Evolutionary conservation across 2,797 vertebrate genomes (phyloP), one percentile per base, ranked within the genome.

Genomic region (Bovichtus diacanthus): DNA sequence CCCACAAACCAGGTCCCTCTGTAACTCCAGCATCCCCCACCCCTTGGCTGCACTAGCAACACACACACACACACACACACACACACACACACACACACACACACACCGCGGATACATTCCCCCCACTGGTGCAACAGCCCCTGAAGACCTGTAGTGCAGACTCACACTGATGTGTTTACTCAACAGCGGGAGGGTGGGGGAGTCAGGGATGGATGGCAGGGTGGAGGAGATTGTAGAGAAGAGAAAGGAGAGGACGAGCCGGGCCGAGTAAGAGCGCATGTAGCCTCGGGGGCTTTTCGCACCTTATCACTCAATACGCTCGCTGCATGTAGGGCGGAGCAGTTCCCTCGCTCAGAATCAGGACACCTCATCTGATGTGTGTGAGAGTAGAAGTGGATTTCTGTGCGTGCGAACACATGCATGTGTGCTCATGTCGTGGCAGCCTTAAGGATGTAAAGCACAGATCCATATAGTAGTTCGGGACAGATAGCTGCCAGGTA

Each of bases 261-360:
- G 70, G 49, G 25, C 61, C 64, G 75, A 66, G 72, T 76, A 58
- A 21, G 56, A 76, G n/a, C 19, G 49, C 54, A 56, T 54, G 70
- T 59, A 62, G 87, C 87, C 74, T 82, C 31, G 49, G 75, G 87
- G 86, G 65, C 54, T 83, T 81, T 83, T 84, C 46, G 2, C 72
- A 74, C 79, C 80, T 87, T 89, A 87, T 92, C 89, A 60, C 82
- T 90, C 83, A 80, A 74, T 80, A 85, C 38, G 56, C 74, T 72
- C 13, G 34, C 41, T 13, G 46, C 80, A 61, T 69, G 25, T 25
- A 55, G 71, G 73, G 51, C 50, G n/a, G 50, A 81, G 63, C 56
- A 44, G 60, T 80, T 84, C 76, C 64, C 53, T 76, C 50, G 11
- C 70, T 74, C 34, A 1, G 62, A 88, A 88, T 83, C 81, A 70